phyloP scores from a whole-genome alignment of 2,888 invertebrate species.

The Cryptops parisi region DNA sequence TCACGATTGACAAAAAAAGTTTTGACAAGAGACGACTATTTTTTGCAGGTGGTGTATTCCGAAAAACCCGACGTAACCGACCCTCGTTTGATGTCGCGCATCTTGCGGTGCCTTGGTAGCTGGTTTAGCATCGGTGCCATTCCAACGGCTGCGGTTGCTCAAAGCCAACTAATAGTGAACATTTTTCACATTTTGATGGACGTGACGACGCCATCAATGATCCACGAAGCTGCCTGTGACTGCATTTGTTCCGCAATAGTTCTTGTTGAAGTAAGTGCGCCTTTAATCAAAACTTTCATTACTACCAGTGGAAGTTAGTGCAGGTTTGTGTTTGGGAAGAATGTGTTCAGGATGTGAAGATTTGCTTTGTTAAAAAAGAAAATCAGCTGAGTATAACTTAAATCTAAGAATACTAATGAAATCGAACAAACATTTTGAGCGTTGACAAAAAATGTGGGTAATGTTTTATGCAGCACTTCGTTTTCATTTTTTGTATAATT shows the following conservation, averaged over 20 bases:
- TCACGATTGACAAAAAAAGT: neutral
- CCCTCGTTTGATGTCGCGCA: constrained; percentile 26
- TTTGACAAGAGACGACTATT: neutral
- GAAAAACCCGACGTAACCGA: constrained; percentile 13
- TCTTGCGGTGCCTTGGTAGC: constrained; percentile 73
- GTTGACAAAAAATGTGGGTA: no score
- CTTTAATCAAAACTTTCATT: no score
- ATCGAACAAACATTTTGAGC: no score
- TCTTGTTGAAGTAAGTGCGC: constrained; percentile 56
- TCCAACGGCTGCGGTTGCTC: constrained; percentile 53
- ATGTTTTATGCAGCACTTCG: no score
- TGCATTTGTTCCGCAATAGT: constrained; percentile 74
- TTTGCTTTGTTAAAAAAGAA: no score
- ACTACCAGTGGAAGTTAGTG: no score
- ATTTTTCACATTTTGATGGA: constrained; percentile 40
- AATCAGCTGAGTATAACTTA: no score
- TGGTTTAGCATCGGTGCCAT: constrained; percentile 80
- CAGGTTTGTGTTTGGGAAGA: no score
- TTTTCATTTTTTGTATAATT: no score
- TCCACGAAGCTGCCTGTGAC: constrained; percentile 84
- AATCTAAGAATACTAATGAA: no score
- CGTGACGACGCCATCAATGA: constrained; percentile 29
- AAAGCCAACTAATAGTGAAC: constrained; percentile 55
- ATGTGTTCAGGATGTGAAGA: no score
- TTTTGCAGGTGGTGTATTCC: constrained; percentile 12